These are phyloP conservation scores for Drosophila basisetae DNA, from an alignment of 2,888 invertebrate species.

Conservation along the genomic window DNA sequence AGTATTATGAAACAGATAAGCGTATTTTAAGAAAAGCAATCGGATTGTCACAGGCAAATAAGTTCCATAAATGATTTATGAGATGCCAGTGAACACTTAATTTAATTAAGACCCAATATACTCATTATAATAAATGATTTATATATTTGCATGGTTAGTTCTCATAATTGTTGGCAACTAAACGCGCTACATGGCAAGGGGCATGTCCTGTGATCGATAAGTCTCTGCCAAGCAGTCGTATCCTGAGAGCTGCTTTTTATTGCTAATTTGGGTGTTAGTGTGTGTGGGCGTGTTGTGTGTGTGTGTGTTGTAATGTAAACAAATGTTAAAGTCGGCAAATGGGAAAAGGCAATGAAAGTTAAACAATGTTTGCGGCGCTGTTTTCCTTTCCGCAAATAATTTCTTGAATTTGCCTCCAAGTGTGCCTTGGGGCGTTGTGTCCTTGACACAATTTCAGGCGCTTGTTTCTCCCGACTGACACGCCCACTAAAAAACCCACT, in stretches of 20 bases:
- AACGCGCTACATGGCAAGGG: constrained; percentile 16
- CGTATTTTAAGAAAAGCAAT: not conserved
- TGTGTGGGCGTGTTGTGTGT: constrained; percentile 3
- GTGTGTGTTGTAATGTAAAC: constrained; percentile 33
- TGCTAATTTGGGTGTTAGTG: constrained; percentile 46
- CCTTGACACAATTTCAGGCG: constrained; percentile 68
- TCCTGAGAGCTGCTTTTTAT: constrained; percentile 52
- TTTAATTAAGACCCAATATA: constrained; percentile 6
- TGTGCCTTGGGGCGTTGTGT: constrained; percentile 47
- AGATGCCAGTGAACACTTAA: not conserved
- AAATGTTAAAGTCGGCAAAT: constrained; percentile 26
- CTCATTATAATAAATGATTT: constrained; percentile 21
- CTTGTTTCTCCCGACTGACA: constrained; percentile 27
- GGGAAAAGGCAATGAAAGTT: constrained; percentile 65
- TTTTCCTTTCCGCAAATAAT: constrained; percentile 73
- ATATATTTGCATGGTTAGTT: constrained; percentile 25
- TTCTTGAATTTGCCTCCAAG: constrained; percentile 68
- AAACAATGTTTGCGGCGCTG: constrained; percentile 70
- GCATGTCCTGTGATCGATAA: constrained; percentile 32
- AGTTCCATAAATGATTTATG: constrained; percentile 4
- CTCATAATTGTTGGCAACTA: constrained; percentile 15
- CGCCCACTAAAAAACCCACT: constrained; percentile 36
- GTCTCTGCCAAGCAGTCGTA: constrained; percentile 19
- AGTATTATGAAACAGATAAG: not conserved
- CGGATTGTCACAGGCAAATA: not conserved